These are phyloP conservation scores for Lophura nycthemera DNA, from an alignment of 2,113 vertebrate genomes.

Conservation along the genomic window DNA sequence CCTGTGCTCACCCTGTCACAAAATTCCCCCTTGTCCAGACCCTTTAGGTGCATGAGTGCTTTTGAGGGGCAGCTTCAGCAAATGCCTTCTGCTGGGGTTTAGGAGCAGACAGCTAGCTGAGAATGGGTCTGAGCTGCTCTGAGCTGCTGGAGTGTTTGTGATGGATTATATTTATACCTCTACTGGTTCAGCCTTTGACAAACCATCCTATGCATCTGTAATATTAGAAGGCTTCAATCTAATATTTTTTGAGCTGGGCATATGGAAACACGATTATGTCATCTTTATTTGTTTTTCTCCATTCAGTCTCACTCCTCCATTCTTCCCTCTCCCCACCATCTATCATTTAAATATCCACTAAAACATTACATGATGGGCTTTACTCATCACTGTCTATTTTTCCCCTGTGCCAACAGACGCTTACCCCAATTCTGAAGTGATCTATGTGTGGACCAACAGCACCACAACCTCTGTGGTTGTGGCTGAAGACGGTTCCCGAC, in stretches of 20 bases:
- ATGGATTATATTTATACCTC: background rate
- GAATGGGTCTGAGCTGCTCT: background rate
- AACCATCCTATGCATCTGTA: background rate
- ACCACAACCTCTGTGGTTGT: constrained; percentile 93
- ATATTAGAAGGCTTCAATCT: background rate
- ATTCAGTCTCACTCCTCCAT: constrained; percentile 35
- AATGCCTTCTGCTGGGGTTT: background rate
- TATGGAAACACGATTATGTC: constrained; percentile 15
- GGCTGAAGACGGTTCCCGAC: constrained; percentile 92
- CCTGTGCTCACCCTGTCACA: no score
- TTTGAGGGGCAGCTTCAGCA: background rate
- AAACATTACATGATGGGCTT: background rate
- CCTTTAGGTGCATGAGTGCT: background rate
- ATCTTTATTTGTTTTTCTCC: constrained; percentile 26
- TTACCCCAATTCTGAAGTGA: constrained; percentile 94
- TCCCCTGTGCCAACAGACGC: constrained; percentile 80
- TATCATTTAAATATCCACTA: background rate
- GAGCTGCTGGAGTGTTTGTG: background rate
- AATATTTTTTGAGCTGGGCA: constrained; percentile 35
- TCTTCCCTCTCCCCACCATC: background rate
- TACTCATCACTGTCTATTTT: background rate
- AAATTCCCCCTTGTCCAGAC: background rate
- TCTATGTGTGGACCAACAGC: constrained; percentile 92
- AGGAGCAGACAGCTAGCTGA: background rate
- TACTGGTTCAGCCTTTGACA: constrained; percentile 1